phyloP scores from a whole-genome alignment of 2,113 vertebrate species.

The Okapia johnstoni region DNA sequence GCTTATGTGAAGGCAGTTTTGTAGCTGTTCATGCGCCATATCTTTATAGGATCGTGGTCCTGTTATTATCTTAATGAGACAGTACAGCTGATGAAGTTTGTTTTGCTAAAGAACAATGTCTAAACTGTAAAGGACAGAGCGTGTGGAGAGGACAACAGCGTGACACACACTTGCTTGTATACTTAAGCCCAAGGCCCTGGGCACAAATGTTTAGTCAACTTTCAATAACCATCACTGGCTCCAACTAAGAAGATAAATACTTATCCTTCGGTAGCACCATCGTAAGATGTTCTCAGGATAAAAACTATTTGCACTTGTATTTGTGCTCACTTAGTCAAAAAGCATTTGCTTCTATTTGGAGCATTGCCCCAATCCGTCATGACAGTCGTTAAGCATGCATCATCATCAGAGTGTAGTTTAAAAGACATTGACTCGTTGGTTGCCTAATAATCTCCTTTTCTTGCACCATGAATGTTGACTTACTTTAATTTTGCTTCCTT shows the following conservation, averaged over 20 bases:
- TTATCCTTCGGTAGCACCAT: background rate
- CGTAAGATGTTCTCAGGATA: background rate
- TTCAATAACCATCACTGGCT: background rate
- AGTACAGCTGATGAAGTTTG: background rate
- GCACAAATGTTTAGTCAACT: background rate
- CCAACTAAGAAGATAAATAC: background rate
- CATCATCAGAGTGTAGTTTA: background rate
- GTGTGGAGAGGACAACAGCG: background rate
- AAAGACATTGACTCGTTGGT: background rate
- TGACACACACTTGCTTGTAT: too few relatives aligned
- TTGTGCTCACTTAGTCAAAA: background rate
- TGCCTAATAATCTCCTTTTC: background rate
- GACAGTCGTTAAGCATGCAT: accelerated
- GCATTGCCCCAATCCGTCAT: accelerated
- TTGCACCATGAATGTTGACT: background rate
- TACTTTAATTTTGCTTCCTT: background rate
- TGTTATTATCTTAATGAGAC: background rate
- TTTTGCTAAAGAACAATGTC: background rate
- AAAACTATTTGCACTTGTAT: background rate
- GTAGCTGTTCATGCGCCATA: background rate
- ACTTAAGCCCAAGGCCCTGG: background rate
- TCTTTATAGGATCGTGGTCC: background rate
- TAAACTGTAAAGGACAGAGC: background rate
- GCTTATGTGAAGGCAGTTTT: background rate
- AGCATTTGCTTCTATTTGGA: background rate